Evolutionary conservation across 2,888 invertebrate genomes (phyloP), one percentile per base, ranked within the genome.

Genomic region (Prosopocoilus inquinatus): DNA sequence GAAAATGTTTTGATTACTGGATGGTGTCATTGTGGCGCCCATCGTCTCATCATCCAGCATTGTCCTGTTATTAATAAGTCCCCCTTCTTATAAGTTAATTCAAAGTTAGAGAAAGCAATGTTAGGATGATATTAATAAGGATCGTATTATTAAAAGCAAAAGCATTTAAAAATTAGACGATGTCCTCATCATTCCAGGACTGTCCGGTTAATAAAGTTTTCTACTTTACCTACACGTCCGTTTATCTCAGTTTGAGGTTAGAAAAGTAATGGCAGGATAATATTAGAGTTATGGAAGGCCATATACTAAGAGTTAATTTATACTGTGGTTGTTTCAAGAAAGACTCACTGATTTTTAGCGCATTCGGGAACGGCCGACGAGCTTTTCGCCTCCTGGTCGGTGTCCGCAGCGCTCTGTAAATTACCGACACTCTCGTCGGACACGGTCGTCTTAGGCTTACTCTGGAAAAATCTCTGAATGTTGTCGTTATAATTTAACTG

Each of bases 401-500:
- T 74, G 50, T 80, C 79, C 28, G 74, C 70, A 45, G 76, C 77
- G 49, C 64, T 72, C 63, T 70, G 72, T 49, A 68, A 66, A 48
- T 63, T 67, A 47, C 61, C 64, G 41, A 67, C 75, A 59, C 80
- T 79, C 61, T 81, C 82, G 59, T 81, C 80, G 2, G 82, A 81
- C 11, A 79, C 75, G 0, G 81, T 80, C 1, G 85, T 86, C 61
- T 83, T 81, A 1, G 86, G 86, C 64, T 85, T 83, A 68, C 86
- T 86, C 70, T 85, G 82, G 69, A 86, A 86, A 72, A 86, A 86
- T 61, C 85, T 80, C 55, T 75, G 70, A 46, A 78, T 71, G 68
- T 89, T 94, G 67, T 92, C 91, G 67, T 89, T 90, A 72, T 90
- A 93, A 75, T 92, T 94, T 5, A 93, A 80, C 71, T 91, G 91